Conservation (phyloP, 2,797 vertebrate genomes). For the Chiloscyllium punctatum region DNA sequence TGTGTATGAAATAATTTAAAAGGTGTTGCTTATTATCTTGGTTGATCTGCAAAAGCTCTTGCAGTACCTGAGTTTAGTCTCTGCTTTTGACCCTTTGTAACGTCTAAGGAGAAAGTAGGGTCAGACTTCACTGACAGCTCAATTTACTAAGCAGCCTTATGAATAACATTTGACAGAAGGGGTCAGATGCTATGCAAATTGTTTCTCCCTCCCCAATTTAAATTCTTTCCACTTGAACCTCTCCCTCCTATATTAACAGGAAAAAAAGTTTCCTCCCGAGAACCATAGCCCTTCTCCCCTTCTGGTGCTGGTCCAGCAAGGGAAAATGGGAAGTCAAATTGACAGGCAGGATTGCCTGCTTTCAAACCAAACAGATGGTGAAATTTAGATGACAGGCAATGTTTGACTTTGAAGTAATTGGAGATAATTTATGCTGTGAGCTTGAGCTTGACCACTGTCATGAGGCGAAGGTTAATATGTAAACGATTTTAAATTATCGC, state of each 20-base stretch:
- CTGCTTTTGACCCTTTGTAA: slow-evolving; percentile 21
- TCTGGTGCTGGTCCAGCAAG: slow-evolving; percentile 47
- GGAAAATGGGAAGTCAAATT: slow-evolving; percentile 71
- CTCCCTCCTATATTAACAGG: not conserved
- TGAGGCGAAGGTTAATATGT: slow-evolving; percentile 90
- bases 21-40: not conserved
- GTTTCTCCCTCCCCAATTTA: slow-evolving; percentile 38
- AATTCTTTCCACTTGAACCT: slow-evolving; percentile 28
- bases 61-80: not conserved
- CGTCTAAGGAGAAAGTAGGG: slow-evolving; percentile 12
- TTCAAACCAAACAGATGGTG: slow-evolving; percentile 96
- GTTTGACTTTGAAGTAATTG: slow-evolving; percentile 93
- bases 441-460: slow-evolving; percentile 85
- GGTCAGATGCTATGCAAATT: slow-evolving; percentile 36
- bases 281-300: slow-evolving; percentile 50
- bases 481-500: slow-evolving; percentile 86
- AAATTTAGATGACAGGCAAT: slow-evolving; percentile 95
- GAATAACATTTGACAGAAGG: slow-evolving; percentile 23
- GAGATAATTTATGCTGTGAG: slow-evolving; percentile 95
- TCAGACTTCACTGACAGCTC: slow-evolving; percentile 28
- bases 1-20: not conserved
- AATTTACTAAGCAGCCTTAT: slow-evolving; percentile 35
- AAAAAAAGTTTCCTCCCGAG: slow-evolving; percentile 47
- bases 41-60: not conserved
- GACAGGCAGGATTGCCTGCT: slow-evolving; percentile 68